Conservation (phyloP, 2,113 vertebrate species). For the Apteryx owenii region DNA sequence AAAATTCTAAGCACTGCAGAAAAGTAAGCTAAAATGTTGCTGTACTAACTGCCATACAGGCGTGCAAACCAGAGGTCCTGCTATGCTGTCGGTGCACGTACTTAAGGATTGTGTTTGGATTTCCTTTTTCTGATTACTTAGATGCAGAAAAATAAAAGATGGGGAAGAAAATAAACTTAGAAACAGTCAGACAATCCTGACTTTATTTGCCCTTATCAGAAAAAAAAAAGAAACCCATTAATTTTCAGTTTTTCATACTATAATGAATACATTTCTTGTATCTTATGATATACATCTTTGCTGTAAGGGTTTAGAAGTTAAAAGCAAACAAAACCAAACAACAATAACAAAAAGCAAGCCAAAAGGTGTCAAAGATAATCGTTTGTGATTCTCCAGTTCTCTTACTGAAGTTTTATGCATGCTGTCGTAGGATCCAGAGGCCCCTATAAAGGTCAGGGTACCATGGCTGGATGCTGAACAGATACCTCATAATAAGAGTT, state of each 20-base stretch:
- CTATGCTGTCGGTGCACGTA: not conserved
- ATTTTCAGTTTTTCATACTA: not conserved
- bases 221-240: not conserved
- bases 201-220: not conserved
- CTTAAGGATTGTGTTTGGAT: not conserved
- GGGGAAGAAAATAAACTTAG: not conserved
- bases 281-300: not conserved
- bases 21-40: not conserved
- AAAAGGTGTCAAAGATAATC: not conserved
- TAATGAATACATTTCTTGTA: not conserved
- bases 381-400: not conserved
- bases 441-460: not conserved
- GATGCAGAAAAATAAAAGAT: not conserved
- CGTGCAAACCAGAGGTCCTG: not conserved
- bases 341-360: not conserved
- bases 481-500: not conserved
- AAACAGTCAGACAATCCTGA: not conserved
- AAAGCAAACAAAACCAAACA: not conserved
- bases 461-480: not conserved
- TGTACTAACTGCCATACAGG: too few species aligned
- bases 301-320: not conserved
- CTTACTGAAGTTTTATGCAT: not conserved
- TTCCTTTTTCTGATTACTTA: not conserved
- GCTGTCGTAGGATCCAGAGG: not conserved
- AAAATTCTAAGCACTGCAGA: not conserved